Base-by-base conservation (phyloP, 2,797 vertebrate genomes). In the Lateolabrax maculatus region DNA sequence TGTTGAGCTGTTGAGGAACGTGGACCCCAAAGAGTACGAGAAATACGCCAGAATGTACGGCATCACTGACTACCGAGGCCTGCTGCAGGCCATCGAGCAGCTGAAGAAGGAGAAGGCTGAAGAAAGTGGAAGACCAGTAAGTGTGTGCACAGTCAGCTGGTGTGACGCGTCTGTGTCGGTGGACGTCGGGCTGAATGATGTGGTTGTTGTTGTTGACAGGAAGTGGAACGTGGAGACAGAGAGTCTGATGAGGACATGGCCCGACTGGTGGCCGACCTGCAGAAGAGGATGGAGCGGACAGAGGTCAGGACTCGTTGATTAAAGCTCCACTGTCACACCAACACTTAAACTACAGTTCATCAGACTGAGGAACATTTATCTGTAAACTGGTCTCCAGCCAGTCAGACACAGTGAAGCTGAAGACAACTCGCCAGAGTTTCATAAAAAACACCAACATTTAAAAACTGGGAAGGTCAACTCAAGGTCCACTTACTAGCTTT, bases 1-100 rank as follows among this genome's bases (percentile, higher is more conserved):
- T 58, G 94, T 99, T 78, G 98, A 99, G 90, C 94, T 99, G 88
- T 91, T 99, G 83, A 99, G 98, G 95, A 99, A 99, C 6, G 98
- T 99, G 56, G 98, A 99, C 90, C 98, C 98, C 58, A 99, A 99
- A 92, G 98, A 99, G 87, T 99, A 99, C 62, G 98, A 99, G 93
- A 99, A 99, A 90, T 99, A 99, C 0, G 98, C 98, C 76, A 96
- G 98, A 5, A 98, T 99, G 97, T 99, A 99, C 58, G 98, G 98
- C 69, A 99, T 99, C 89, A 99, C 98, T 2, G 98, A 99, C 94
- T 99, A 97, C 94, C 95, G 98, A 25, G 98, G 98, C 67, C 96
- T 99, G 68, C 96, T 99, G 63, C 98, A 99, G 92, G 98, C 98
- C 67, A 99, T 99, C 81, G 98, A 99, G 88, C 91, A 97, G 85